A percentile compares a stretch with the other conserved stretches of the same genome.
phyloP scores from a whole-genome alignment of 1,140 invertebrate species.

The Oscheius sp. region DNA sequence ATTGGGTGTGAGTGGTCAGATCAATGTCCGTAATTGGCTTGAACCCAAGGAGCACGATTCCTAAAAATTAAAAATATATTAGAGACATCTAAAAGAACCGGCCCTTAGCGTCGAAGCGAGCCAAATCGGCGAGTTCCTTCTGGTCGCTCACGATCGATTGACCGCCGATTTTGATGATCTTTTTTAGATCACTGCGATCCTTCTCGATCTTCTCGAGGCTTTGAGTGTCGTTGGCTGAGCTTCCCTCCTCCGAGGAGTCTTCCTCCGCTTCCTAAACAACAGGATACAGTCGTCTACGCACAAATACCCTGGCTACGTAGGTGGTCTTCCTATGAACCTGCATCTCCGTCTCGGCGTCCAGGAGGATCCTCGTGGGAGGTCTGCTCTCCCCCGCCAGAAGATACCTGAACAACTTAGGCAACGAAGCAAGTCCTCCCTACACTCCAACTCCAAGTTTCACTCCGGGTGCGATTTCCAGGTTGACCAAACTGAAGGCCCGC shows the following conservation, averaged over 20 bases:
- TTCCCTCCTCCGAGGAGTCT: neutral
- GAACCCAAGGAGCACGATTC: slow-evolving; percentile 17
- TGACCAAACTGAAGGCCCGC: neutral
- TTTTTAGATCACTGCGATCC: neutral
- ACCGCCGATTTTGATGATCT: slow-evolving; percentile 5
- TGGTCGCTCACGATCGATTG: neutral
- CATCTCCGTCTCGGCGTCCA: neutral
- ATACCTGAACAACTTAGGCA: too few species aligned
- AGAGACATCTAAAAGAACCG: neutral
- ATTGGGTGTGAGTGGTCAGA: neutral
- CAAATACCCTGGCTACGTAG: neutral
- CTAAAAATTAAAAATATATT: neutral
- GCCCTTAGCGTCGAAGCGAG: neutral
- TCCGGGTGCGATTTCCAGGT: neutral
- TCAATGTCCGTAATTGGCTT: neutral
- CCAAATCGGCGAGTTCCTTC: neutral
- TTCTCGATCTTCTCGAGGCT: neutral
- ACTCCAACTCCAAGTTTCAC: neutral
- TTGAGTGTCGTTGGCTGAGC: too few species aligned
- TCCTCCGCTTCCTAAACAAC: neutral
- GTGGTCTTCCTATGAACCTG: neutral
- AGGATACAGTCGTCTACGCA: too few species aligned
- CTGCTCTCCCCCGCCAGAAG: neutral
- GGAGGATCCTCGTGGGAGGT: neutral
- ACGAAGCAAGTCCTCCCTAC: too few species aligned